phyloP scores from a whole-genome alignment of 2,113 vertebrate species.

The Gracilinanus agilis region DNA sequence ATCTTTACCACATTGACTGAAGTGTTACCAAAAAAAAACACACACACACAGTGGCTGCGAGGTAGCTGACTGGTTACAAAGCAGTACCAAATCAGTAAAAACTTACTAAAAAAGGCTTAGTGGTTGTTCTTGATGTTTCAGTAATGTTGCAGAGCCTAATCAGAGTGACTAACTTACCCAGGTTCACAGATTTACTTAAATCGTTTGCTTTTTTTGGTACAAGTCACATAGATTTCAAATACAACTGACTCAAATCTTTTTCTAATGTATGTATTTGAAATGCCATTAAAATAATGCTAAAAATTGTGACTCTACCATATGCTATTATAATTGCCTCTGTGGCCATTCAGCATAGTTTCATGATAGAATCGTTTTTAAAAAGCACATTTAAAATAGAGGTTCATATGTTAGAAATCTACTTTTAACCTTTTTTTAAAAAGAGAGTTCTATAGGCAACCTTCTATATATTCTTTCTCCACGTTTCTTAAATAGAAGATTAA shows the following conservation, averaged over 20 bases:
- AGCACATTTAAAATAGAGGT: slow-evolving; percentile 53
- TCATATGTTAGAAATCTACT: not conserved
- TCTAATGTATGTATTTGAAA: slow-evolving; percentile 60
- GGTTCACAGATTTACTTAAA: slow-evolving; percentile 61
- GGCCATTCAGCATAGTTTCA: slow-evolving; percentile 74
- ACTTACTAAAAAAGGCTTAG: slow-evolving; percentile 50
- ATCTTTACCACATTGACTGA: slow-evolving; percentile 71
- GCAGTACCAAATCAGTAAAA: slow-evolving; percentile 71
- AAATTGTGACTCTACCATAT: slow-evolving; percentile 52
- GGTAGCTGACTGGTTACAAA: slow-evolving; percentile 45
- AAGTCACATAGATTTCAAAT: slow-evolving; percentile 44
- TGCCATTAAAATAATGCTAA: slow-evolving; percentile 48
- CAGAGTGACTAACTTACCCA: slow-evolving; percentile 46
- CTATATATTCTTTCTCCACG: not conserved
- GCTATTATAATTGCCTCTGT: slow-evolving; percentile 60
- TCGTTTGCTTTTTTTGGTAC: slow-evolving; percentile 40
- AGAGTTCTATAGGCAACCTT: not conserved
- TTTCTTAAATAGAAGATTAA: not conserved
- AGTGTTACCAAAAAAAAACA: slow-evolving; percentile 59
- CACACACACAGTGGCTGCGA: slow-evolving; percentile 35
- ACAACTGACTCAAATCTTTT: slow-evolving; percentile 47
- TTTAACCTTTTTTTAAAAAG: slow-evolving; percentile 24
- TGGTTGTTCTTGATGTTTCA: slow-evolving; percentile 68
- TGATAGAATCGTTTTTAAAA: slow-evolving; percentile 54
- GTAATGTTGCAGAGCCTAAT: slow-evolving; percentile 55